Evolutionary conservation across 2,888 invertebrate genomes (phyloP).

Genomic region (Drosophila setosimentum): DNA sequence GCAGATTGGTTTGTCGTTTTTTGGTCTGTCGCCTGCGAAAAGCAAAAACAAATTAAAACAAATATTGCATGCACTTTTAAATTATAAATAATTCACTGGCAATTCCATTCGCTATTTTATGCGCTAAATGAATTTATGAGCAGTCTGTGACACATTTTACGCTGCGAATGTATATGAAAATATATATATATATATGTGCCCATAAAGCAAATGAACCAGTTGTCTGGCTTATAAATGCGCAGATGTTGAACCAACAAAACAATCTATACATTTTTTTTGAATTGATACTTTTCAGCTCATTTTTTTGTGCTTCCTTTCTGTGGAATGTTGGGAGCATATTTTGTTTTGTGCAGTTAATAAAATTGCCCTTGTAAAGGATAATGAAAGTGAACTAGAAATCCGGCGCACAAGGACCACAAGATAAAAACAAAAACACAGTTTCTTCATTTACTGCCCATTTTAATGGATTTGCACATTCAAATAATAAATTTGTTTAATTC

Average conservation of each 20-base stretch:
- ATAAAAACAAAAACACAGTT: not conserved
- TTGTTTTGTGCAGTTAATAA: constrained; percentile 19
- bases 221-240: constrained; percentile 12
- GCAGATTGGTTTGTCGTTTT: constrained; percentile 47
- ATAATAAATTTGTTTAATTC: not conserved
- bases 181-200: not conserved
- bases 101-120: constrained; percentile 56
- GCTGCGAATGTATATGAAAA: constrained; percentile 6
- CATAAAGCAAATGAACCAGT: constrained; percentile 5
- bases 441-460: not conserved
- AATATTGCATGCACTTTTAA: constrained; percentile 64
- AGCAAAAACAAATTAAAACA: constrained; percentile 31
- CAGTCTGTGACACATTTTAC: constrained; percentile 67
- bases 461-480: not conserved
- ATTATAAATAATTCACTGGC: constrained; percentile 64
- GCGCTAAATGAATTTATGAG: constrained; percentile 69
- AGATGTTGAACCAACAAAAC: constrained; percentile 29
- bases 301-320: constrained; percentile 41
- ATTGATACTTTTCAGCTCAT: constrained; percentile 45
- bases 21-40: constrained; percentile 46
- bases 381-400: not conserved
- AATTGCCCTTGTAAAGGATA: constrained; percentile 25
- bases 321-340: constrained; percentile 22
- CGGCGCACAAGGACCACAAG: too few species aligned
- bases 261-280: constrained; percentile 5